Evolutionary conservation across 2,113 vertebrate species (phyloP), one percentile per base, ranked within the genome.

Genomic region (Scortum barcoo): DNA sequence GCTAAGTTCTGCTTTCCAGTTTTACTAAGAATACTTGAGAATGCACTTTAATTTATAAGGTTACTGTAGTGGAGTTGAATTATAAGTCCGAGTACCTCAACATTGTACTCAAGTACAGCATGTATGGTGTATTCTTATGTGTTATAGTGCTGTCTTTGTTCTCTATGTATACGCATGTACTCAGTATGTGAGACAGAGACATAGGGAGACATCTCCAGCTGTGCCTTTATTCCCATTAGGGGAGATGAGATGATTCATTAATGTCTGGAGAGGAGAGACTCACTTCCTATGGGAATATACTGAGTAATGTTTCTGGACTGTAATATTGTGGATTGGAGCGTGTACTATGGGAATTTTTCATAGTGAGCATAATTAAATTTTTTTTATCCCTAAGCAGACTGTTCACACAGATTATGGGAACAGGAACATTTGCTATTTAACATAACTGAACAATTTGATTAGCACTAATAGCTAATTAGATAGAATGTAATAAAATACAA

Each of bases 171-270:
- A 6, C 44, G 3, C 11, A n/a, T 38, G n/a, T 7, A 62, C 30
- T 74, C 1, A 50, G 14, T 69, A 60, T 79, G 50, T 56, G 28
- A 70, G 8, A 42, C 1, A 62, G 6, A 69, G 42, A 60, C 1
- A 50, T 54, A 46, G 72, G 56, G 54, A 69, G 22, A 74, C 11
- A 53, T 50, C 30, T 53, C 57, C 88, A 85, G 79, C 88, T 90
- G 86, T 66, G 24, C 48, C 4, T 30, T 44, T 28, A 72, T 58
- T 71, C 56, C 72, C 71, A 58, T 3, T 3, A 7, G 24, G 9
- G 20, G n/a, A 30, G 22, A 66, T 70, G 46, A 68, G 38, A 44
- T 76, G 33, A 76, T 77, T 44, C 16, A 1, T 46, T 71, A 40
- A 65, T 77, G 78, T 36, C 70, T 71, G 54, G n/a, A 74, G 62